Percentiles rank a stretch among this genome's conserved stretches.
Conservation (phyloP, 2,113 vertebrate species). For the Craseonycteris thonglongyai region DNA sequence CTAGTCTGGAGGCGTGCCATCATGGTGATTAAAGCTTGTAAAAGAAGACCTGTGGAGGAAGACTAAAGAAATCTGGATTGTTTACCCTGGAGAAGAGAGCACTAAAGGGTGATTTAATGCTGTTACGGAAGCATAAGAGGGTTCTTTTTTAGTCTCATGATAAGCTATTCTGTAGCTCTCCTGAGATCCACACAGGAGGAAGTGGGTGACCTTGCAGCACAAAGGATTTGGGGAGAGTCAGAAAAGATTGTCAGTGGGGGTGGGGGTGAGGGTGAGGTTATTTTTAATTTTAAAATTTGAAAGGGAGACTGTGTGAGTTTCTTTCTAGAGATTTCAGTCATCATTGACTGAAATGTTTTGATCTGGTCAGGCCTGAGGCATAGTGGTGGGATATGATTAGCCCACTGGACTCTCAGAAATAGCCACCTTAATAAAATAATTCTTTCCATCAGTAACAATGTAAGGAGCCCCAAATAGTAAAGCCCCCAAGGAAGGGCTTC, state of each 20-base stretch:
- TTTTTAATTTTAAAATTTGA: not conserved
- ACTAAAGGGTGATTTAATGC: constrained; percentile 57
- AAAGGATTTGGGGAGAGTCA: constrained; percentile 11
- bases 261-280: too few relatives aligned
- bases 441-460: not conserved
- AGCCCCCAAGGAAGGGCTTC: not conserved
- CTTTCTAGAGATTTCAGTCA: not conserved
- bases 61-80: constrained; percentile 47
- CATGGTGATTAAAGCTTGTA: constrained; percentile 53
- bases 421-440: not conserved
- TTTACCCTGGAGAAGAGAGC: constrained; percentile 61
- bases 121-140: constrained; percentile 46
- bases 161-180: constrained; percentile 42
- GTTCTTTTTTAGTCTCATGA: constrained; percentile 25
- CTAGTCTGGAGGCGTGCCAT: constrained; percentile 34
- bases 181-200: constrained; percentile 25
- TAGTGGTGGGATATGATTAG: not conserved
- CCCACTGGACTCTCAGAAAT: not conserved
- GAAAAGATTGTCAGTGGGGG: not conserved
- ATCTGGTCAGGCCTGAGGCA: not conserved
- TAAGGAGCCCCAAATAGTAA: not conserved
- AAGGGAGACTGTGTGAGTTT: not conserved
- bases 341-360: not conserved
- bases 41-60: constrained; percentile 61
- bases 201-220: not conserved